Percentiles rank a stretch among this genome's conserved stretches.
phyloP scores from a whole-genome alignment of 2,888 invertebrate genomes.

The Brassicogethes aeneus region DNA sequence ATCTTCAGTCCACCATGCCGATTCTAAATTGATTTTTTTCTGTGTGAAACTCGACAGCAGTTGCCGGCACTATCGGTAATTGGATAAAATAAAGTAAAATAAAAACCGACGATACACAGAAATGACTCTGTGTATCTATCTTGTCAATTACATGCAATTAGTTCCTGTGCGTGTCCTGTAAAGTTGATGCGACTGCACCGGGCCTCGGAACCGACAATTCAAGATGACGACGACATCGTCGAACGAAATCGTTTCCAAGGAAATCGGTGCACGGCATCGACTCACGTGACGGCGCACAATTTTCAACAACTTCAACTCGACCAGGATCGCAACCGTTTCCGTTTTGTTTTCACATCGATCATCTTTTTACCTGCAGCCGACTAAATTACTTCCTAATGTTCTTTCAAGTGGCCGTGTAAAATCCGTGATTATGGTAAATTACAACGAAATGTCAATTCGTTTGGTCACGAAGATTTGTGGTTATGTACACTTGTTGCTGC shows the following conservation, averaged over 20 bases:
- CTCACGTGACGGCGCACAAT: slow-evolving; percentile 19
- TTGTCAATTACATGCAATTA: slow-evolving; percentile 35
- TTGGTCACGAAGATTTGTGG: neutral
- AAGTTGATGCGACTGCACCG: slow-evolving; percentile 7
- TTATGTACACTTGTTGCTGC: neutral
- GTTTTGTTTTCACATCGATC: slow-evolving; percentile 8
- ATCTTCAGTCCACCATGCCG: slow-evolving; percentile 1
- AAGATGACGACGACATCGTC: slow-evolving; percentile 8
- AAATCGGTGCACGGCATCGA: slow-evolving; percentile 19
- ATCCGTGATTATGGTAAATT: neutral
- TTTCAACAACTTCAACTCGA: slow-evolving; percentile 9
- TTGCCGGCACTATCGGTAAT: slow-evolving; percentile 13
- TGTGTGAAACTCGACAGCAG: slow-evolving; percentile 4
- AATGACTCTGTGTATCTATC: slow-evolving; percentile 24
- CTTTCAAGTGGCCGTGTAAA: neutral
- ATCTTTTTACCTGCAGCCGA: slow-evolving; percentile 5
- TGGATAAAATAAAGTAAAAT: slow-evolving; percentile 9
- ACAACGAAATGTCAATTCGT: neutral
- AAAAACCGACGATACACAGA: slow-evolving; percentile 12
- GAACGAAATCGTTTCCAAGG: slow-evolving; percentile 16
- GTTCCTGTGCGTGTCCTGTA: slow-evolving; percentile 28
- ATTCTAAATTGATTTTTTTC: slow-evolving; percentile 3
- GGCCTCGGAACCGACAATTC: slow-evolving; percentile 4
- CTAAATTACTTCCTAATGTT: neutral
- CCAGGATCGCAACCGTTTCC: slow-evolving; percentile 6